phyloP scores from a whole-genome alignment of 2,888 invertebrate genomes.

The Flexamia atlantica region DNA sequence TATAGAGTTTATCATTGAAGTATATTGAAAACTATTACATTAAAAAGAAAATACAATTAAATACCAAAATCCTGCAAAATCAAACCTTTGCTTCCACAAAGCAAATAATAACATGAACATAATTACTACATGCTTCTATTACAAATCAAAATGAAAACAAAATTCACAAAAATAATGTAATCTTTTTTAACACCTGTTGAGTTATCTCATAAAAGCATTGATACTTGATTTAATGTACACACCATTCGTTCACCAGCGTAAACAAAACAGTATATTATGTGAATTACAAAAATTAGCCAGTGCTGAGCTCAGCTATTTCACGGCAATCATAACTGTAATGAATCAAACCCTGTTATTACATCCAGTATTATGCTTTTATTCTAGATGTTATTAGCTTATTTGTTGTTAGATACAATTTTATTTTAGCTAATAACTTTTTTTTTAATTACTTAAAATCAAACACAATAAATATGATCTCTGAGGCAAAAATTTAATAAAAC shows the following conservation, averaged over 20 bases:
- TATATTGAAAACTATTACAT: too few species aligned
- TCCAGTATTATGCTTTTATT: slow-evolving; percentile 55
- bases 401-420: too few species aligned
- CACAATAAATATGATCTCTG: too few species aligned
- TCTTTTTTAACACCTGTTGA: not conserved
- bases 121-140: not conserved
- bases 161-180: not conserved
- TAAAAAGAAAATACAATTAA: not conserved
- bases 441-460: too few species aligned
- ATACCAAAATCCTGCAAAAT: not conserved
- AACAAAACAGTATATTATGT: not conserved
- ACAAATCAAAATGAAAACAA: not conserved
- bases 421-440: too few species aligned
- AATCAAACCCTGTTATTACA: slow-evolving; percentile 37
- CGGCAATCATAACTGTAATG: not conserved
- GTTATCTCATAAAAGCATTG: not conserved
- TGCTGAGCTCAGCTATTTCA: not conserved
- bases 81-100: not conserved
- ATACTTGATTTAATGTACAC: not conserved
- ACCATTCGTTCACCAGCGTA: not conserved
- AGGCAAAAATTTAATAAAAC: too few species aligned
- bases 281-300: not conserved
- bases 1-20: too few species aligned
- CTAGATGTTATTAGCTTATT: too few species aligned
- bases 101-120: not conserved